Evolutionary conservation across 2,888 invertebrate genomes (phyloP), one percentile per base, ranked within the genome.

Genomic region (Amphimallon solstitiale): DNA sequence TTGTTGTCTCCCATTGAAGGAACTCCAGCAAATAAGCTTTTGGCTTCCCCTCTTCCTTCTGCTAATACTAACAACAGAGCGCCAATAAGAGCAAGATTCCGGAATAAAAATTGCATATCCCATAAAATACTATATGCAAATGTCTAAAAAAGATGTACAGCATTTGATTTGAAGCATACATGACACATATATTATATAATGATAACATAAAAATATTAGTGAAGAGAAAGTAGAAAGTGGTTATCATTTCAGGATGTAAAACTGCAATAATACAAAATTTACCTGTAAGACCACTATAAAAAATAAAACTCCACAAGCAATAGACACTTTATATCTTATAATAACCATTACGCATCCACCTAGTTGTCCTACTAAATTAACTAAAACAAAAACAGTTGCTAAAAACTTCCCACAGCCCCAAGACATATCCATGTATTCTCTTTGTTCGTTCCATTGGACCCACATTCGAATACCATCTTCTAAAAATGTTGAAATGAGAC

Each of bases 381-480:
- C 84, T 68, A 99, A 85, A 68, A 99, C 98, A 84, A 99, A 99
- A 72, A 97, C 74, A 12, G 96, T 95, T 54, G 97, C 97, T 68
- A 99, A 83, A 82, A 98, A 91, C 78, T 90, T 91, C 46, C 98
- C 98, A 85, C 98, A 97, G 48, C 93, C 92, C 99, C 98, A 98
- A 10, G 95, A 94, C 86, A 94, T 91, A 81, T 97, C 92, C 95
- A 98, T 98, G 82, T 97, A 98, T 81, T 97, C 97, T 45, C 96
- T 87, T 82, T 98, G 98, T 79, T 98, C 97, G 62, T 89, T 89
- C 98, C 98, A 98, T 83, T 99, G 99, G 79, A 95, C 93, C 92
- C 97, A 99, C 99, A 99, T 99, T 68, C 99, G 90, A 67, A 99
- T 87, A 1, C 99, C 99, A 86, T 99, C 99, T 85, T 99, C 99